Conservation (phyloP, 2,888 invertebrate genomes). For the Agriopis leucophaearia region DNA sequence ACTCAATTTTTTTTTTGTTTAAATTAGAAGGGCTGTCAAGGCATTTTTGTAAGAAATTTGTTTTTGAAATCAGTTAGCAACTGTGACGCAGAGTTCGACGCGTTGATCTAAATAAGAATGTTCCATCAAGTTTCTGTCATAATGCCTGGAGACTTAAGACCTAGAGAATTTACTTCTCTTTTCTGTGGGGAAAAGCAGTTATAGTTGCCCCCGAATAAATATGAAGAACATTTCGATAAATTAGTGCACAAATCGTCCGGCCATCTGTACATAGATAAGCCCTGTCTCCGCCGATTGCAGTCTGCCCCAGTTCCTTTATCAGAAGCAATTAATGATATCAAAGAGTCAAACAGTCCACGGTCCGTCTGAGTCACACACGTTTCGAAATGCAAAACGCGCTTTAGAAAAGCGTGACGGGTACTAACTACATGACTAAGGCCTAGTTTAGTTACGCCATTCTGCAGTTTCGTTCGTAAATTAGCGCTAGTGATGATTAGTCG, state of each 20-base stretch:
- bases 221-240: slow-evolving; percentile 4
- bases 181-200: background rate
- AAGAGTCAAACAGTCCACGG: slow-evolving; percentile 16
- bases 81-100: too few species aligned
- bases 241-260: slow-evolving; percentile 43
- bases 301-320: slow-evolving; percentile 61
- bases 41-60: too few species aligned
- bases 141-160: too few species aligned
- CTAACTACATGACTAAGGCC: background rate
- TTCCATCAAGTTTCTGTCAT: too few species aligned
- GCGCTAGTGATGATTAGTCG: slow-evolving; percentile 18
- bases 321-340: slow-evolving; percentile 30
- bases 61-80: too few species aligned
- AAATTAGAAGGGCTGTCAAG: too few species aligned
- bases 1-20: too few species aligned
- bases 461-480: slow-evolving; percentile 14
- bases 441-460: slow-evolving; percentile 18
- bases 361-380: slow-evolving; percentile 11
- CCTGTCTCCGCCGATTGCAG: slow-evolving; percentile 52
- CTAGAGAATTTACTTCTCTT: too few species aligned
- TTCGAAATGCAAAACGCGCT: slow-evolving; percentile 13
- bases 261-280: slow-evolving; percentile 52
- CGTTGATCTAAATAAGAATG: too few species aligned
- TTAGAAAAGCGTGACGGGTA: slow-evolving; percentile 11
- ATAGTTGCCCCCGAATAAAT: background rate